A percentile compares a stretch with the other conserved stretches of the same genome.
phyloP scores from a whole-genome alignment of 2,113 vertebrate species.

The Serilophus lunatus region DNA sequence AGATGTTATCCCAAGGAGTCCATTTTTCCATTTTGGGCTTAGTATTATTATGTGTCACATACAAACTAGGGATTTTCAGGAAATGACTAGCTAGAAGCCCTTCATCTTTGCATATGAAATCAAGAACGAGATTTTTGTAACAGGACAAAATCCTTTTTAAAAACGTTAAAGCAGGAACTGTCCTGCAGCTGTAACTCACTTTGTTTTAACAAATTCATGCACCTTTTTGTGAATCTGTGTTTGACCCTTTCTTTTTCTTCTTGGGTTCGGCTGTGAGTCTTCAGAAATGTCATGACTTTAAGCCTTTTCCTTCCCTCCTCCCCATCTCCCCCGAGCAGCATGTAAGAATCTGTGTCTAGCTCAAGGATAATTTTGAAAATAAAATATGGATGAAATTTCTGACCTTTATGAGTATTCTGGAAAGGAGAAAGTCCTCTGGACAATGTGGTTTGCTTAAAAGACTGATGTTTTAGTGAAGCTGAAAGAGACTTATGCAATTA shows the following conservation, averaged over 20 bases:
- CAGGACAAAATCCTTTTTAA: neutral
- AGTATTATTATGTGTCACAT: neutral
- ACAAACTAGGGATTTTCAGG: neutral
- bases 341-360: neutral
- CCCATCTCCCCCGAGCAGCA: fast-evolving
- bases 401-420: neutral
- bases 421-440: neutral
- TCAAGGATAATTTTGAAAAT: neutral
- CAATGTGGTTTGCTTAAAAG: neutral
- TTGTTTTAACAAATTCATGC: neutral
- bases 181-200: neutral
- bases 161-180: neutral
- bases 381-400: neutral
- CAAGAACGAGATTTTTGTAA: neutral
- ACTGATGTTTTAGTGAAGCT: neutral
- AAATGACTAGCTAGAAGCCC: neutral
- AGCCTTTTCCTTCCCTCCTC: neutral
- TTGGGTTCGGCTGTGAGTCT: neutral
- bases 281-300: neutral
- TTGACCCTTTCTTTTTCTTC: neutral
- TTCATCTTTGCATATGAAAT: neutral
- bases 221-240: neutral
- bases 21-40: neutral
- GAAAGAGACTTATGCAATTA: neutral
- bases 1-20: neutral